phyloP scores from a whole-genome alignment of 1,140 invertebrate species.

The Megathymus violae region DNA sequence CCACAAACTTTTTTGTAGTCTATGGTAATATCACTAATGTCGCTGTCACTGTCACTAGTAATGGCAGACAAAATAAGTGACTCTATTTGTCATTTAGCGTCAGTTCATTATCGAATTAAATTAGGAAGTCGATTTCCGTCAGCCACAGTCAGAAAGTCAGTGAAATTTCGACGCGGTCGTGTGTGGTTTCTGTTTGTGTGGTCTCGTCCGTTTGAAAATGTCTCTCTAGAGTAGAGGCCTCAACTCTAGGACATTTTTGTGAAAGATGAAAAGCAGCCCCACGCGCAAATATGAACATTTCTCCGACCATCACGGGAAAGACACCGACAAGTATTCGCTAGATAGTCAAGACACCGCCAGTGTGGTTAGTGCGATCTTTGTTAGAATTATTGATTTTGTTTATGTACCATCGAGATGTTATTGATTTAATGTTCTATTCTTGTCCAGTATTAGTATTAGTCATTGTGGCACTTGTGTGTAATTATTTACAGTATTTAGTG shows the following conservation, averaged over 20 bases:
- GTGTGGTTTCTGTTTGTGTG: conserved; percentile 61
- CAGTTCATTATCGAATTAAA: too few relatives aligned
- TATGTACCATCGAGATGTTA: conserved; percentile 71
- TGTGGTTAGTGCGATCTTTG: conserved; percentile 72
- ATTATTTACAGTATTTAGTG: background rate
- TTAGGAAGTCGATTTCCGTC: too few relatives aligned
- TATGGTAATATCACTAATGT: too few relatives aligned
- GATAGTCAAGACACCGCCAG: conserved; percentile 82
- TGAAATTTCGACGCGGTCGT: conserved; percentile 50
- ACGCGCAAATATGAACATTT: conserved; percentile 82
- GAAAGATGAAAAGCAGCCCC: conserved; percentile 82
- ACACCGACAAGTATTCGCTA: conserved; percentile 79
- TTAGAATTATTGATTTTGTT: conserved; percentile 82
- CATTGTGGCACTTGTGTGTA: conserved; percentile 30
- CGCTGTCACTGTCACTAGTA: too few relatives aligned
- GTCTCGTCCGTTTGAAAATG: conserved; percentile 69
- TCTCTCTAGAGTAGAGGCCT: conserved; percentile 61
- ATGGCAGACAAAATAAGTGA: too few relatives aligned
- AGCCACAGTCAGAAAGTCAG: conserved; percentile 53
- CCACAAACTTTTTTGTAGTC: too few relatives aligned
- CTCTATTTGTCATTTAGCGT: too few relatives aligned
- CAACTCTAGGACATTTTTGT: conserved; percentile 59
- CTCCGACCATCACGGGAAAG: conserved; percentile 74
- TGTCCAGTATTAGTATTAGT: conserved; percentile 45
- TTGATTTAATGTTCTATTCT: conserved; percentile 61